These are phyloP conservation scores for Cyrtonyx montezumae DNA, from an alignment of 2,113 vertebrate species.

Conservation along the genomic window DNA sequence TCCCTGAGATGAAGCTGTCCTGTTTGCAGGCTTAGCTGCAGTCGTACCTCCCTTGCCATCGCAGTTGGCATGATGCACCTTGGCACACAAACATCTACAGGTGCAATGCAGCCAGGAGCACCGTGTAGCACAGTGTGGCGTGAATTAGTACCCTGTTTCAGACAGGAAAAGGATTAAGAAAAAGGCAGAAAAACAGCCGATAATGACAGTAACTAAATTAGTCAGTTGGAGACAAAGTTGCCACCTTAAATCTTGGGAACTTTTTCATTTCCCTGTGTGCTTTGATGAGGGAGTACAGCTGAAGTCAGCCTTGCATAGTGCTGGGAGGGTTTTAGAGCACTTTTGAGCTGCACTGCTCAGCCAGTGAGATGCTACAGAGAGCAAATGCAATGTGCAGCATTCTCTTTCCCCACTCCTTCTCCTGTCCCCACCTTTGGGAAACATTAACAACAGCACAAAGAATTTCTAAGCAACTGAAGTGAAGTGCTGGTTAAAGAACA, in stretches of 20 bases:
- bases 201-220: background rate
- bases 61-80: background rate
- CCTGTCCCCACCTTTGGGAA: background rate
- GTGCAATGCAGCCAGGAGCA: background rate
- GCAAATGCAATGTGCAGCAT: background rate
- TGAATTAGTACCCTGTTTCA: background rate
- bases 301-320: background rate
- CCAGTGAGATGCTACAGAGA: background rate
- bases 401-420: background rate
- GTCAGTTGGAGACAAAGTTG: background rate
- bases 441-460: constrained; percentile 4
- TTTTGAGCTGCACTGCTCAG: background rate
- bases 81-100: background rate
- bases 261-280: fast-evolving
- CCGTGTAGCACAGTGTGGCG: background rate
- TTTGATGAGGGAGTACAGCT: background rate
- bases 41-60: background rate
- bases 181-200: background rate
- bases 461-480: constrained; percentile 2
- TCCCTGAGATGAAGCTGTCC: background rate
- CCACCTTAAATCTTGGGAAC: background rate
- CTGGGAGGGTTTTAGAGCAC: background rate
- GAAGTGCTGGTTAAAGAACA: constrained; percentile 23
- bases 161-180: background rate
- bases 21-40: fast-evolving